Evolutionary conservation across 2,888 invertebrate genomes (phyloP), one percentile per base, ranked within the genome.

Genomic region (Alloplasta piceator): DNA sequence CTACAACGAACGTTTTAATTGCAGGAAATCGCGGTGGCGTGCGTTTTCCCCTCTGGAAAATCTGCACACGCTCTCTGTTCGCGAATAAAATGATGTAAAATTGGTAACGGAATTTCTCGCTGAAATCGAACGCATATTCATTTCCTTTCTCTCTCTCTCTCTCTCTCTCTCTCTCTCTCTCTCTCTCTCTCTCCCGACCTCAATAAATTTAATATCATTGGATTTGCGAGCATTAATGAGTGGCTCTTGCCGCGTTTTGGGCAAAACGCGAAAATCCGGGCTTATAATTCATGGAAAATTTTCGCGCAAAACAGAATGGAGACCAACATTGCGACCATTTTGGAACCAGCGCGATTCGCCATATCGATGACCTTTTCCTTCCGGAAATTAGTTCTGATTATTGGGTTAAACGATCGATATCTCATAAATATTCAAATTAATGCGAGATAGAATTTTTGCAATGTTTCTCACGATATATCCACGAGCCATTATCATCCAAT

Each of bases 1-100:
- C 78, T 74, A 78, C 66, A 80, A 84, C 68, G 77, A 75, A 75
- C 60, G 48, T 71, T 84, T 82, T 78, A 79, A 81, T 84, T 79
- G 79, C 78, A 67, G 72, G 12, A 76, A 76, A 80, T 75, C 46
- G 63, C 50, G 46, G 26, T 6, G 41, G 36, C 48, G 16, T 36
- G 4, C 41, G n/a, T 43, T 58, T 6, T 9, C 7, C 26, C 12
- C 6, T 6, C 4, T 14, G 58, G 9, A 36, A 67, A 58, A 46
- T 46, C 38, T 58, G 14, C n/a, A 58, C 36, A 39, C 60, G 38
- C 6, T 58, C 36, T 26, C 38, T 4, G 26, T 58, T 12, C 60
- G 39, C 38, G n/a, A 39, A 70, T 70, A 70, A 43, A 79, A 66
- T 60, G 56, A 55, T 63, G 58, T 74, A 46, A 56, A 48, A 56